phyloP scores from a whole-genome alignment of 2,888 invertebrate genomes.

The Hydrotaea cyrtoneurina region DNA sequence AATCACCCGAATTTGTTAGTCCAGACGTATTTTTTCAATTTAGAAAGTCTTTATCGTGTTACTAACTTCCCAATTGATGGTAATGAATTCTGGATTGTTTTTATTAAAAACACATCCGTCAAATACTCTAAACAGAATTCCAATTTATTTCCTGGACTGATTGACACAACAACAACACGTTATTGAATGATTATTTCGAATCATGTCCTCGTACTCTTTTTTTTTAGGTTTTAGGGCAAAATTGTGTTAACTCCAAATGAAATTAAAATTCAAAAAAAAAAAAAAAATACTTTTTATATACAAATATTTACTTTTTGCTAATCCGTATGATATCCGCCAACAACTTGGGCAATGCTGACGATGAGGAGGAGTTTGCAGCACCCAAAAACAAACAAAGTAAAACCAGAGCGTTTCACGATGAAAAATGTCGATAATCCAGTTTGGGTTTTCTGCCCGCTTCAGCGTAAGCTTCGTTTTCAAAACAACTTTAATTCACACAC shows the following conservation, averaged over 20 bases:
- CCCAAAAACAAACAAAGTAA: background rate
- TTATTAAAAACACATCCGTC: too few species aligned
- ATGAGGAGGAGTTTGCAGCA: conserved; percentile 26
- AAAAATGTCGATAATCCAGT: conserved; percentile 64
- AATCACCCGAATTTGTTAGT: too few species aligned
- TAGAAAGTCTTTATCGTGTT: too few species aligned
- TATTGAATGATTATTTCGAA: too few species aligned
- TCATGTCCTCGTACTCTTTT: too few species aligned
- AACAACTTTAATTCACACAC: background rate
- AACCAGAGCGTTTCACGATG: conserved; percentile 17
- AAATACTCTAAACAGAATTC: too few species aligned
- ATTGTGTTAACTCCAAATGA: background rate
- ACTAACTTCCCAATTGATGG: too few species aligned
- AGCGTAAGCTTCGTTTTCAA: conserved; percentile 2
- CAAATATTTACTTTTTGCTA: conserved; percentile 32
- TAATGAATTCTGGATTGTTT: too few species aligned
- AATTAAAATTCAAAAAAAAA: background rate
- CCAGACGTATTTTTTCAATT: too few species aligned
- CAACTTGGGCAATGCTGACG: background rate
- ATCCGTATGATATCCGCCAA: background rate
- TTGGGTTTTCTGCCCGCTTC: conserved; percentile 23
- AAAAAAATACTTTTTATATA: conserved; percentile 11
- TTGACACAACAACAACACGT: too few species aligned
- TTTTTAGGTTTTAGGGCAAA: too few species aligned
- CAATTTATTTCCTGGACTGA: too few species aligned